phyloP scores from a whole-genome alignment of 1,140 invertebrate species.

The Cydia splendana region DNA sequence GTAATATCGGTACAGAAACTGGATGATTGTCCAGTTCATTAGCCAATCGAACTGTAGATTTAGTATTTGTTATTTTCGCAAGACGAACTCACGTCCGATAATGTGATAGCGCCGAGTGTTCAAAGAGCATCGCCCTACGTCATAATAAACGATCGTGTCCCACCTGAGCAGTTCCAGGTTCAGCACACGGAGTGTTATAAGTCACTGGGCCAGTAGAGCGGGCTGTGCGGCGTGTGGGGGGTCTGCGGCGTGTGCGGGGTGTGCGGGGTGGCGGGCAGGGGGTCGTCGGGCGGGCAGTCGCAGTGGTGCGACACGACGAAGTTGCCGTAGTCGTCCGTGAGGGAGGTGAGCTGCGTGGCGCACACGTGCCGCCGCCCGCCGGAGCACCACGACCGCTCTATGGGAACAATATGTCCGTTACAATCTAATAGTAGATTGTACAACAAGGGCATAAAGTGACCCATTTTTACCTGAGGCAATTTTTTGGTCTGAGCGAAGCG shows the following conservation, averaged over 20 bases:
- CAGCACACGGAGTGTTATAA: constrained; percentile 14
- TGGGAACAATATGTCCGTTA: background rate
- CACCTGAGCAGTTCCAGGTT: background rate
- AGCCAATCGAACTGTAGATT: too few relatives aligned
- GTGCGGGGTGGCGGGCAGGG: constrained; percentile 34
- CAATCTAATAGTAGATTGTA: too few relatives aligned
- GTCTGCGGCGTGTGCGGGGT: constrained; percentile 34
- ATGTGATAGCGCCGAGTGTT: background rate
- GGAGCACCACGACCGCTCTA: constrained; percentile 58
- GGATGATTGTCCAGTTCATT: too few relatives aligned
- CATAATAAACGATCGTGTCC: background rate
- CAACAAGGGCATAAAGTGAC: too few relatives aligned
- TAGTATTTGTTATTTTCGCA: too few relatives aligned
- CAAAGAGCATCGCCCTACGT: too few relatives aligned
- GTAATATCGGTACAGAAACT: too few relatives aligned
- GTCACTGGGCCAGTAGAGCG: constrained; percentile 33
- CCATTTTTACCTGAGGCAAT: too few relatives aligned
- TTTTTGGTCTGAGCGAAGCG: too few relatives aligned
- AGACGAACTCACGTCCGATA: background rate
- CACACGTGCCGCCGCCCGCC: constrained; percentile 64
- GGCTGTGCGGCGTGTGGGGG: constrained; percentile 17
- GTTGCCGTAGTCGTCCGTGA: constrained; percentile 79
- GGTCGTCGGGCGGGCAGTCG: constrained; percentile 58
- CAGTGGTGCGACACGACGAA: constrained; percentile 70
- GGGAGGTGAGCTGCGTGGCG: constrained; percentile 65